Base-by-base conservation (phyloP, 2,797 vertebrate species). In the Halcyon chelicuti region DNA sequence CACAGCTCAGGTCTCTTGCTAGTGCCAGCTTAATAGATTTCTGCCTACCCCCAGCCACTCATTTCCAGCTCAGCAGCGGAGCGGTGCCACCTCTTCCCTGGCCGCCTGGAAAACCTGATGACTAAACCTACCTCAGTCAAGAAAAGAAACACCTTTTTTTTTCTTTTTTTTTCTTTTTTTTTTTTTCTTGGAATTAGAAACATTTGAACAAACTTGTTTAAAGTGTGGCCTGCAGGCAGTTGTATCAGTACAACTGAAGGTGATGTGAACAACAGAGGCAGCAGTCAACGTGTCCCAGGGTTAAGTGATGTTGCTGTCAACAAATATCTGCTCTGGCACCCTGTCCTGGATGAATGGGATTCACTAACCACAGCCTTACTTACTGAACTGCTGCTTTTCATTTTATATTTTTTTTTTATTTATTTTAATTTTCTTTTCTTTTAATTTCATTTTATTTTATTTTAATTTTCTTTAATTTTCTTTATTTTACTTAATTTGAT, bases 31-130 rank as follows among this genome's bases (percentile, higher is more conserved):
- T 84, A 88, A 88, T 95, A 89, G 88, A 39, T 78, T 93, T 86
- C 82, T 83, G 61, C 92, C 78, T 78, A 72, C 54, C 65, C 82
- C 58, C 62, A 76, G 76, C 76, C 82, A 26, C 78, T 91, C 88
- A 86, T 95, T 95, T 88, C 92, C 96, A 96, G 92, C 92, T 88
- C 94, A 90, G 93, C 86, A 84, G 93, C 92, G 81, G 12, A 37
- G 62, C 39, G 4, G 49, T 68, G 73, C 94, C 82, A 19, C 80
- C 63, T 72, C 85, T 75, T 61, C 21, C 68, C 73, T 72, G 75
- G 16, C 70, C 0, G 0, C 5, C 40, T 39, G 49, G 49, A 65
- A 80, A 91, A 74, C 2, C 49, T 86, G 33, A 14, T 17, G 65
- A 29, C 62, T 84, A 58, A 83, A 91, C 95, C 86, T 25, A 85